Percentiles rank a stretch among this genome's conserved stretches.
These are phyloP conservation scores for Peromyscus leucopus DNA, from an alignment of 2,113 vertebrate genomes.

Conservation along the genomic window DNA sequence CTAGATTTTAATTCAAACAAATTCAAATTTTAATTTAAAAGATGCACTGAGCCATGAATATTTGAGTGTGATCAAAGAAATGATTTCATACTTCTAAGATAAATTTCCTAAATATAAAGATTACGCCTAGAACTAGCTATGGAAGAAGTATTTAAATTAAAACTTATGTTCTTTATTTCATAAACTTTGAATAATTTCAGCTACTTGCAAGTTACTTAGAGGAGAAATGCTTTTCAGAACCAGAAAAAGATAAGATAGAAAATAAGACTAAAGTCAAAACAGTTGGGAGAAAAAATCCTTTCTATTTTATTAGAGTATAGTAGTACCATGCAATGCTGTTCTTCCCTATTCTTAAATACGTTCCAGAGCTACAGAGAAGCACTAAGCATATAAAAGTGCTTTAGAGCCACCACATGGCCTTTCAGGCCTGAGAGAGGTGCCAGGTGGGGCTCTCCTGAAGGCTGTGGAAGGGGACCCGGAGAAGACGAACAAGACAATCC, in stretches of 20 bases:
- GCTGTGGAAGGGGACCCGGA: neutral
- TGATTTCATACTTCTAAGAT: slow-evolving; percentile 40
- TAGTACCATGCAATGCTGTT: neutral
- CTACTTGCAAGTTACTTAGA: slow-evolving; percentile 27
- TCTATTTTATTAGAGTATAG: neutral
- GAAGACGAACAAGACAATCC: too few species aligned
- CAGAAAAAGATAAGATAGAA: slow-evolving; percentile 21
- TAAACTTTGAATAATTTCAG: slow-evolving; percentile 19
- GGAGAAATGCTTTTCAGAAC: neutral
- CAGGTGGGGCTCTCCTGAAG: neutral
- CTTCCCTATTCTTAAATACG: neutral
- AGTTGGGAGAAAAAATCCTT: neutral
- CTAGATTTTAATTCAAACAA: slow-evolving; percentile 26
- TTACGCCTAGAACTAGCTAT: slow-evolving; percentile 42
- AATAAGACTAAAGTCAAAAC: neutral
- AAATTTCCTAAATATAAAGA: slow-evolving; percentile 57
- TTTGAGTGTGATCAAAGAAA: slow-evolving; percentile 20
- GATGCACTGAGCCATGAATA: neutral
- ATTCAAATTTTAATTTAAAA: neutral
- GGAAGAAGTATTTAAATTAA: slow-evolving; percentile 50
- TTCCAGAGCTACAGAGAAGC: neutral
- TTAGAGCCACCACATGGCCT: neutral
- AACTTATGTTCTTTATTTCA: slow-evolving; percentile 48
- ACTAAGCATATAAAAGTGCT: neutral
- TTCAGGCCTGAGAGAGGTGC: neutral